These are phyloP conservation scores for Tylochromis polylepis DNA, from an alignment of 2,113 vertebrate genomes.

Conservation along the genomic window DNA sequence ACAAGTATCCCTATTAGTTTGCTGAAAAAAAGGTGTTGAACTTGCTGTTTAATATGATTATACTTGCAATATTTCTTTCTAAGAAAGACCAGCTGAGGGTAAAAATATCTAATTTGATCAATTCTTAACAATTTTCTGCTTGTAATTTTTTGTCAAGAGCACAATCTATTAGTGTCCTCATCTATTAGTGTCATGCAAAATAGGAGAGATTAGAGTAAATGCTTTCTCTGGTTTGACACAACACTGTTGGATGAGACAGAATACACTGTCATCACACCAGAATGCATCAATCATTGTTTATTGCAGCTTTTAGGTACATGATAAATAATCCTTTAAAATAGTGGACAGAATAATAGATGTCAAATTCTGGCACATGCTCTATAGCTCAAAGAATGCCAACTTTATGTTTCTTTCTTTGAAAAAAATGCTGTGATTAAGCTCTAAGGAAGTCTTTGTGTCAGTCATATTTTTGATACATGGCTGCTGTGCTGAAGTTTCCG, in stretches of 20 bases:
- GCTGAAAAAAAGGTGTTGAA: neutral
- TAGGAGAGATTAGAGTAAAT: neutral
- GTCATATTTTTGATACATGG: neutral
- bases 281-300: constrained; percentile 27
- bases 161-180: neutral
- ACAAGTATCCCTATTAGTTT: neutral
- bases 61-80: neutral
- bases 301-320: constrained; percentile 21
- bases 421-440: neutral
- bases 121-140: neutral
- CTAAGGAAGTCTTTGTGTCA: neutral
- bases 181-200: neutral
- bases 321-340: constrained; percentile 2
- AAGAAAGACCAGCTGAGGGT: neutral
- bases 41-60: neutral
- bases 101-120: neutral
- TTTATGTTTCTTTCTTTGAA: neutral
- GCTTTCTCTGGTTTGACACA: neutral
- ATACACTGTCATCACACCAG: neutral
- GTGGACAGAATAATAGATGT: neutral
- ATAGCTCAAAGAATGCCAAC: neutral
- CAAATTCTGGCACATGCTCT: neutral
- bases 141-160: neutral
- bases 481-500: neutral
- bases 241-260: neutral